phyloP scores from a whole-genome alignment of 1,140 invertebrate genomes.

The Drosophila guanche region DNA sequence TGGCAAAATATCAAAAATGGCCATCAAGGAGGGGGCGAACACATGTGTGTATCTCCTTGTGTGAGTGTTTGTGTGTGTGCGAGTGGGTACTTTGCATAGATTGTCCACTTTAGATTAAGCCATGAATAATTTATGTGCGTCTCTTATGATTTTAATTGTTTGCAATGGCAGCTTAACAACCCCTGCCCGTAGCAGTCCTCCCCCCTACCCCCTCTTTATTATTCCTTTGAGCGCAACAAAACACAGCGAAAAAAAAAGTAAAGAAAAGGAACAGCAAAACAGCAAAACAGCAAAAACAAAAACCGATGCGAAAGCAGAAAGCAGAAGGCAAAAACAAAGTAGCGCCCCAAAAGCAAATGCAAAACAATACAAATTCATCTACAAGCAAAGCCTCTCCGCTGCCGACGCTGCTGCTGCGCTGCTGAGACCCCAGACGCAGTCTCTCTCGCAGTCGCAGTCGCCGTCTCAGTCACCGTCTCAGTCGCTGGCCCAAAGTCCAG shows the following conservation, averaged over 20 bases:
- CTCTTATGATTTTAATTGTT: slow-evolving; percentile 83
- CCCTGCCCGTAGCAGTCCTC: slow-evolving; percentile 33
- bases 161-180: slow-evolving; percentile 82
- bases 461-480: too few relatives aligned
- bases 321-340: slow-evolving; percentile 70
- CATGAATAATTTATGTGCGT: slow-evolving; percentile 83
- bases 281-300: slow-evolving; percentile 25
- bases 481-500: slow-evolving; percentile 1
- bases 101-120: slow-evolving; percentile 83
- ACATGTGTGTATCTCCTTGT: slow-evolving; percentile 7
- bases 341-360: slow-evolving; percentile 81
- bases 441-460: too few relatives aligned
- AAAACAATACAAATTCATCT: slow-evolving; percentile 81
- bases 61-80: slow-evolving; percentile 28
- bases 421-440: not conserved
- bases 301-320: not conserved
- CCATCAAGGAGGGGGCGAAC: slow-evolving; percentile 1
- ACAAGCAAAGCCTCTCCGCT: slow-evolving; percentile 30
- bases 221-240: slow-evolving; percentile 34
- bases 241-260: not conserved
- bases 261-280: slow-evolving; percentile 8
- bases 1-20: slow-evolving; percentile 60
- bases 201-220: not conserved
- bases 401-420: too few relatives aligned
- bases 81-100: slow-evolving; percentile 75